Percentiles rank a stretch among this genome's conserved stretches.
Evolutionary conservation across 2,888 invertebrate species (phyloP).

Genomic region (Bursaphelenchus okinawaensis): DNA sequence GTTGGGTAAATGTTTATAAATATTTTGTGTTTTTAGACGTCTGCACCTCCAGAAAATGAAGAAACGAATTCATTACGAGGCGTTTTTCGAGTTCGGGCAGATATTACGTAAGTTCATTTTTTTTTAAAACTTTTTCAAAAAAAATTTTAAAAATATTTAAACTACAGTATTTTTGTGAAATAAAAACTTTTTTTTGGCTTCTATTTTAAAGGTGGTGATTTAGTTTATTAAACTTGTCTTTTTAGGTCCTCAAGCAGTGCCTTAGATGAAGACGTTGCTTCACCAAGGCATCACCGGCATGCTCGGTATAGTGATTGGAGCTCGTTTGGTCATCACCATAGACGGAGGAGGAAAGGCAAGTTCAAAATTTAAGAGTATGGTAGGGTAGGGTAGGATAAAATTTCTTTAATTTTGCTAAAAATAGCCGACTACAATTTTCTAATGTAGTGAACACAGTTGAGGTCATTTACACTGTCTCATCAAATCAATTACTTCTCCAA

Average conservation of each 20-base stretch:
- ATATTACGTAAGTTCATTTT: background rate
- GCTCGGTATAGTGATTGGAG: background rate
- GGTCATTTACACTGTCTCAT: background rate
- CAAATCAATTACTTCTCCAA: background rate
- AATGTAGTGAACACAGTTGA: too few species aligned
- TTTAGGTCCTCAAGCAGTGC: background rate
- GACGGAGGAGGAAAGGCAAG: background rate
- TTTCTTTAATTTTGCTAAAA: background rate
- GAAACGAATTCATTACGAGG: background rate
- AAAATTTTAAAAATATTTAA: too few species aligned
- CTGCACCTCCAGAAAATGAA: background rate
- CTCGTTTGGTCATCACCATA: background rate
- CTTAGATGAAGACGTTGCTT: background rate
- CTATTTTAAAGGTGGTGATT: too few species aligned
- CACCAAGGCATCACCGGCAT: background rate
- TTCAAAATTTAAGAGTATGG: too few species aligned
- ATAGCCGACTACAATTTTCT: too few species aligned
- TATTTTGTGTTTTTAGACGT: background rate
- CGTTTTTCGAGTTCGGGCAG: background rate
- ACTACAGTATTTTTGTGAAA: too few species aligned
- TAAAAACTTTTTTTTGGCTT: too few species aligned
- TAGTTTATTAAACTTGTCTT: too few species aligned
- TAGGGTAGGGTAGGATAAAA: too few species aligned
- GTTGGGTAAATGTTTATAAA: too few species aligned
- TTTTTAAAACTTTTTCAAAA: too few species aligned